Percentiles rank a stretch among this genome's conserved stretches.
These are phyloP conservation scores for Agriotes lineatus DNA, from an alignment of 2,888 invertebrate genomes.

Conservation along the genomic window DNA sequence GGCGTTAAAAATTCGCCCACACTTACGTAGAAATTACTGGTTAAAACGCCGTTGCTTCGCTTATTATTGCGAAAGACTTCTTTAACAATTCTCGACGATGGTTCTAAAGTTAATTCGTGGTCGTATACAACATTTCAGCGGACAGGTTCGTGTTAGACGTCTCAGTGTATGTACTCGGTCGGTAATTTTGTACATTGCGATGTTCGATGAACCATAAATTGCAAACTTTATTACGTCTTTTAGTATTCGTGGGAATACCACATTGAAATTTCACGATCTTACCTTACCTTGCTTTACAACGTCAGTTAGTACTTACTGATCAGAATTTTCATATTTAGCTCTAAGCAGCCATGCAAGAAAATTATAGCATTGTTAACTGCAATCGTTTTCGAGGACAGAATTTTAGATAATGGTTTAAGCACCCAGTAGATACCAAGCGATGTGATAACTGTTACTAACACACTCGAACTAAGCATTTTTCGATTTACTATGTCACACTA, in stretches of 20 bases:
- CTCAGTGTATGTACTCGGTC: slow-evolving; percentile 23
- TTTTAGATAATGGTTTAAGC: not conserved
- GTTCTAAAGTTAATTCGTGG: slow-evolving; percentile 21
- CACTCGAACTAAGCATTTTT: too few species aligned
- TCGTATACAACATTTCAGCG: slow-evolving; percentile 19
- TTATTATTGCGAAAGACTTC: not conserved
- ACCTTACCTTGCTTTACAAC: slow-evolving; percentile 10
- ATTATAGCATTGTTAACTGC: slow-evolving; percentile 3
- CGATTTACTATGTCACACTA: too few species aligned
- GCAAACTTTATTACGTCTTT: slow-evolving; percentile 21
- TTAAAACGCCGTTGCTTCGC: not conserved
- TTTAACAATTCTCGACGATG: slow-evolving; percentile 8
- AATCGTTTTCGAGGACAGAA: not conserved
- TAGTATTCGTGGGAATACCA: slow-evolving; percentile 22
- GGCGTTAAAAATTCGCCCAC: not conserved
- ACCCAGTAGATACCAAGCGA: too few species aligned
- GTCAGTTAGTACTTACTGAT: slow-evolving; percentile 3
- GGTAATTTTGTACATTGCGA: slow-evolving; percentile 25
- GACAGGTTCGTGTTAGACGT: slow-evolving; percentile 27
- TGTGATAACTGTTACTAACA: too few species aligned
- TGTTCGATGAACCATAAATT: slow-evolving; percentile 29
- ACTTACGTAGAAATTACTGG: not conserved
- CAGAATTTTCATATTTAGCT: slow-evolving; percentile 4
- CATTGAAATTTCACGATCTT: slow-evolving; percentile 26
- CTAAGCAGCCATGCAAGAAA: not conserved